These are phyloP conservation scores for Halcyon malimbica DNA, from an alignment of 2,113 vertebrate species.

Conservation along the genomic window DNA sequence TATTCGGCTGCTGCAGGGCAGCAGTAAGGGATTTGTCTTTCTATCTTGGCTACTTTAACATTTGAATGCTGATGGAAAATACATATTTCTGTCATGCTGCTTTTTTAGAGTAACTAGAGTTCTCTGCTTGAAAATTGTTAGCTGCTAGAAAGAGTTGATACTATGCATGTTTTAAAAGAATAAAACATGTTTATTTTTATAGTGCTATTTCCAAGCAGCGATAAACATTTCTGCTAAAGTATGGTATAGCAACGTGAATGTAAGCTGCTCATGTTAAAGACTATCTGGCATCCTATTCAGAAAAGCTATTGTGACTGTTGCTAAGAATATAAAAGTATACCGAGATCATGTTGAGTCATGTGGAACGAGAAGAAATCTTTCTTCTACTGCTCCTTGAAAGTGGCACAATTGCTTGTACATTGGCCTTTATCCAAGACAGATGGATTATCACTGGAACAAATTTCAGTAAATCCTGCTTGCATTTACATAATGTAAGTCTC, in stretches of 20 bases:
- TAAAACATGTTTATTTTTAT: background rate
- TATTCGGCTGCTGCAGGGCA: background rate
- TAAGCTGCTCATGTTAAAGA: background rate
- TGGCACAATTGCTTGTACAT: background rate
- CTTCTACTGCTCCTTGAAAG: background rate
- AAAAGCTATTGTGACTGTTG: background rate
- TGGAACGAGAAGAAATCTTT: background rate
- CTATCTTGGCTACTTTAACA: background rate
- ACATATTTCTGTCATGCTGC: background rate
- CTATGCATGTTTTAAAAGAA: background rate
- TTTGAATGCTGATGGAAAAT: background rate
- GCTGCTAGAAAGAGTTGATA: background rate
- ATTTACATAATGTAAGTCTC: constrained; percentile 24
- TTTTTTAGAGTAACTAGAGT: background rate
- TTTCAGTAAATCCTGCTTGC: background rate
- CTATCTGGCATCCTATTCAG: background rate
- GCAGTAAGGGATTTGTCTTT: background rate
- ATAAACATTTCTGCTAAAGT: background rate
- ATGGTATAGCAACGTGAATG: background rate
- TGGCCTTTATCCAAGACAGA: constrained; percentile 49
- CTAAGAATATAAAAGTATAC: background rate
- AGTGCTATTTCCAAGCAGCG: background rate
- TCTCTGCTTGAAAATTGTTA: background rate
- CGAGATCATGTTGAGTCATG: background rate
- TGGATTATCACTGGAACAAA: constrained; percentile 41